Evolutionary conservation across 2,797 vertebrate species (phyloP).

Genomic region (Lithobates sylvaticus): DNA sequence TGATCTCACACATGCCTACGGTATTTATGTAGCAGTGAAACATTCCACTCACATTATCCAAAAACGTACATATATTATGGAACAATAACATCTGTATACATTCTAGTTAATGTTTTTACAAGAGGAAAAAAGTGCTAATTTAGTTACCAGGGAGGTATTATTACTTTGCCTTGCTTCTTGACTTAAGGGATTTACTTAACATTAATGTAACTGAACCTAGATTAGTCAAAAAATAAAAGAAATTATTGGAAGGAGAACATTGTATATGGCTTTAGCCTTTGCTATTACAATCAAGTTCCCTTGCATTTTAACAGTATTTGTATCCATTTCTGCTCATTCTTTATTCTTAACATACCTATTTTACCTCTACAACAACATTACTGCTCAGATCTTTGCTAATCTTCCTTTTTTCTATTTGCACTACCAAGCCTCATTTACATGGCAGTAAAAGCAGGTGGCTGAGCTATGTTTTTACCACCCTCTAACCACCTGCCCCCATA

Average conservation of each 20-base stretch:
- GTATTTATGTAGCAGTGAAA: conserved; percentile 40
- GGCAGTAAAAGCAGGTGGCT: no score
- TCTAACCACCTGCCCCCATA: no score
- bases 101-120: conserved; percentile 17
- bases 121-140: background rate
- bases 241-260: background rate
- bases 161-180: background rate
- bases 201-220: background rate
- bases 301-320: background rate
- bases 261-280: background rate
- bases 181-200: background rate
- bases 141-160: conserved; percentile 3
- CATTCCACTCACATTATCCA: conserved; percentile 43
- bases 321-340: background rate
- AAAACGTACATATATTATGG: conserved; percentile 5
- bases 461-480: no score
- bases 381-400: no score
- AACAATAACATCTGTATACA: conserved; percentile 30
- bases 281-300: background rate
- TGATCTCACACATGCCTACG: conserved; percentile 43
- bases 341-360: background rate
- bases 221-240: background rate
- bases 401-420: no score
- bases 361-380: no score
- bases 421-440: no score